These are phyloP conservation scores for Ptychodera flava DNA, from an alignment of 35 echinoderm and acorn worm species.

Conservation along the genomic window DNA sequence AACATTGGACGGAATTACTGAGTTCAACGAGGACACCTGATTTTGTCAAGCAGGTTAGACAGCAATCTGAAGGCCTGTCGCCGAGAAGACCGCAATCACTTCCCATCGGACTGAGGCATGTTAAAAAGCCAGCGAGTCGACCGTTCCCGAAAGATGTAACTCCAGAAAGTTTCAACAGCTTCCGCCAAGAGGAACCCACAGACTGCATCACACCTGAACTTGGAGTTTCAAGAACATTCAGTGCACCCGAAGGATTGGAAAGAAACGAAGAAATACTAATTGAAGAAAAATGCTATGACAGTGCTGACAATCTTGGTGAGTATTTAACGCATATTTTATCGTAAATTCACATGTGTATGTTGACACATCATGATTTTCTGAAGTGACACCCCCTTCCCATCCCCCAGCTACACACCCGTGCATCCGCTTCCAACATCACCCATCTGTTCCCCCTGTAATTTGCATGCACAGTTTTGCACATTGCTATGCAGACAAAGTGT, in stretches of 20 bases:
- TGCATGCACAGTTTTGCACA: too few species aligned
- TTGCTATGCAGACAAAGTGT: too few species aligned
- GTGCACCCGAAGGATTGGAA: slow-evolving; percentile 60
- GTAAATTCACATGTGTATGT: too few species aligned
- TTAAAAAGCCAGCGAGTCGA: slow-evolving; percentile 55
- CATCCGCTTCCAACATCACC: too few species aligned
- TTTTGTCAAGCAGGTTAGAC: slow-evolving; percentile 3
- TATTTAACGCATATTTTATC: too few species aligned
- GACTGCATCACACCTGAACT: not conserved
- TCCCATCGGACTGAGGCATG: slow-evolving; percentile 70
- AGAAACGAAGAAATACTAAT: not conserved
- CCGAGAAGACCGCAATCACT: slow-evolving; percentile 75
- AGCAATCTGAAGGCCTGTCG: slow-evolving; percentile 20
- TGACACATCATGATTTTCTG: too few species aligned
- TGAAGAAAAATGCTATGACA: not conserved
- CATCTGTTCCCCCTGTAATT: too few species aligned
- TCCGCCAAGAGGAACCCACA: not conserved
- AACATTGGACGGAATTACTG: slow-evolving; percentile 12
- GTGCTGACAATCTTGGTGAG: not conserved
- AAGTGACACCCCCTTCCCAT: too few species aligned
- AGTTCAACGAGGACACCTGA: slow-evolving; percentile 16
- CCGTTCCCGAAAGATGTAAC: slow-evolving; percentile 7
- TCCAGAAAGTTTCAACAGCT: not conserved
- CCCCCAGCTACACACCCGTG: too few species aligned
- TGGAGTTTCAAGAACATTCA: slow-evolving; percentile 55